Evolutionary conservation across 2,797 vertebrate species (phyloP).

Genomic region (Thamnophis elegans): DNA sequence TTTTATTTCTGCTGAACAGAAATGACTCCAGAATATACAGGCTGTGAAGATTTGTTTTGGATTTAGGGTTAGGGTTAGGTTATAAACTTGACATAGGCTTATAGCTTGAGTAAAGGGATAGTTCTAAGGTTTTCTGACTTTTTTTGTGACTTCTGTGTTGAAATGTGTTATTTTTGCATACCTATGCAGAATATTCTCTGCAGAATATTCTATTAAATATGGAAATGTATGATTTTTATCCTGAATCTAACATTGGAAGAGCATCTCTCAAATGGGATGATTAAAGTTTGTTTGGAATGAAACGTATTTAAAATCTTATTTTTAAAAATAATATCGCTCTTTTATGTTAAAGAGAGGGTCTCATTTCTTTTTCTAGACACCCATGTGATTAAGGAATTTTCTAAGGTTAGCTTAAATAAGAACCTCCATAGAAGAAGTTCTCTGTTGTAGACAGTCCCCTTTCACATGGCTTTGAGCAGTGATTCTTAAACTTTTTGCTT

Average conservation of each 20-base stretch:
- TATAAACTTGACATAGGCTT: not conserved
- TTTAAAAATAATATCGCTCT: not conserved
- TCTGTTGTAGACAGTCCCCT: not conserved
- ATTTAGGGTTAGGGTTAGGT: not conserved
- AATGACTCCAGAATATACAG: not conserved
- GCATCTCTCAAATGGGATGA: not conserved
- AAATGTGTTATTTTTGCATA: not conserved
- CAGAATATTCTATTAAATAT: not conserved
- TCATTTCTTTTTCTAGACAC: not conserved
- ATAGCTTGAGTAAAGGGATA: not conserved
- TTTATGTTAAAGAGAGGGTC: not conserved
- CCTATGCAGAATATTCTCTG: not conserved
- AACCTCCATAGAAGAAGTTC: not conserved
- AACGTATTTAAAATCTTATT: not conserved
- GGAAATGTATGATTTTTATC: not conserved
- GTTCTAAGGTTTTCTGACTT: not conserved
- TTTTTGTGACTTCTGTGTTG: not conserved
- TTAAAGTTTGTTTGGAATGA: constrained; percentile 23
- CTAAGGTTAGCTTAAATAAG: not conserved
- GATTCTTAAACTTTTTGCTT: not conserved
- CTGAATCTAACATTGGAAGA: not conserved
- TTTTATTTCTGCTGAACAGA: not conserved
- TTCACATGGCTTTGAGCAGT: not conserved
- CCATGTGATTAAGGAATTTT: not conserved
- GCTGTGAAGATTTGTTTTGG: not conserved